Base-by-base conservation (phyloP, 2,797 vertebrate species). In the Acanthurus leucopareius region DNA sequence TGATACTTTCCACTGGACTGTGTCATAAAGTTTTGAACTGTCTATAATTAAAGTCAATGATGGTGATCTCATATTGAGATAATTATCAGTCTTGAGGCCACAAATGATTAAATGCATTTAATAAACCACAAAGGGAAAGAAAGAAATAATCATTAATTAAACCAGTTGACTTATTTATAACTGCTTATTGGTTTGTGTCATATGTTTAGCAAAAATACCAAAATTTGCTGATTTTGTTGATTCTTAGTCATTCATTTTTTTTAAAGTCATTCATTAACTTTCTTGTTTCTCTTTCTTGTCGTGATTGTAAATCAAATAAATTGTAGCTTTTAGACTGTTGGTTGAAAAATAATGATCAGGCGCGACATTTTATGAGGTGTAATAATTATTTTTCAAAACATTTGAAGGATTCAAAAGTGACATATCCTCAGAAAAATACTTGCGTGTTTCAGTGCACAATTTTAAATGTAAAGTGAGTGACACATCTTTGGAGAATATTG, bases 401-500 rank as follows among this genome's bases (percentile, higher is more conserved):
- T 56, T 16, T 54, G 28, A 69, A 7, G 17, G 17, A 69, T 75
- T 52, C 53, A 77, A 80, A 52, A 72, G 61, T 80, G 65, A 61
- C 10, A 2, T 13, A 16, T 67, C 22, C 44, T 70, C 17, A 77
- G 77, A 80, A 59, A 54, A 10, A 3, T 51, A 63, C 53, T 70
- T 15, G 5, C 58, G 47, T 84, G 66, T 19, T 45, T 76, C 53
- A 69, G 22, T 57, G 63, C 42, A 25, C 4, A 11, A 13, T 66
- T 74, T 71, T n/a, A 51, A 81, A 61, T 72, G 66, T 76, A 1
- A 67, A 38, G 47, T 74, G 68, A 77, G 57, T 82, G 75, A 80
- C 82, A 79, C n/a, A 22, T 79, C 42, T 68, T 79, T 90, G 81
- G 76, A 74, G 51, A 42, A 62, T 25, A 76, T 58, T 74, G 72